A percentile compares a stretch with the other conserved stretches of the same genome.
Evolutionary conservation across 2,113 vertebrate species (phyloP).

Genomic region (Cyanoderma ruficeps): DNA sequence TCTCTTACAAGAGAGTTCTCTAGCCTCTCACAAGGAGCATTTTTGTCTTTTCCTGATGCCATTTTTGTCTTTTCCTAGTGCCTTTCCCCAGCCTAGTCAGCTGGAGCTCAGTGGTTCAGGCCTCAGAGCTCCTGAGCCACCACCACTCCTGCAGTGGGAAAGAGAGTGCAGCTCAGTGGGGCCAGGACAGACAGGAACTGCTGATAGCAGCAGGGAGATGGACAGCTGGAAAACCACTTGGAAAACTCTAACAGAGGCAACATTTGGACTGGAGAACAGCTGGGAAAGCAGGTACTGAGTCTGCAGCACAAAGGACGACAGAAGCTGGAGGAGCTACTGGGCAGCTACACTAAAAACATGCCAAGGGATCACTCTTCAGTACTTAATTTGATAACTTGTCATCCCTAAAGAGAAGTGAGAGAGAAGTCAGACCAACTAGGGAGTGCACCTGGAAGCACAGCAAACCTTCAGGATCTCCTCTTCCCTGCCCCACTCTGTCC

Average conservation of each 20-base stretch:
- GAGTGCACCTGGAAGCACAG: neutral
- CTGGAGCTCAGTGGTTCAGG: neutral
- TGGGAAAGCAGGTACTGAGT: neutral
- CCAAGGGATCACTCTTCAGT: neutral
- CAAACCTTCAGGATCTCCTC: neutral
- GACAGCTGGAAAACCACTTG: neutral
- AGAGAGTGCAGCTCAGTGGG: neutral
- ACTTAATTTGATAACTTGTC: neutral
- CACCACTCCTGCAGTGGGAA: neutral
- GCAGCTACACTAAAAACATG: neutral
- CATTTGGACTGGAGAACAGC: neutral
- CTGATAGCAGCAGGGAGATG: neutral
- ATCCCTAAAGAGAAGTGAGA: neutral
- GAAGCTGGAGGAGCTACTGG: neutral
- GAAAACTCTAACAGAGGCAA: neutral
- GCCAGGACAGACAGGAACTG: neutral
- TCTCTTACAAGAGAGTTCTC: no score
- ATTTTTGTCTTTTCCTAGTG: neutral
- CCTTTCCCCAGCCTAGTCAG: neutral
- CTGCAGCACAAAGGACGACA: neutral
- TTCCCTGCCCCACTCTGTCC: neutral
- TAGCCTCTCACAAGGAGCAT: neutral
- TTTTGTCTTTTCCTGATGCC: slow-evolving; percentile 10
- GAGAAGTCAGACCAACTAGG: neutral
- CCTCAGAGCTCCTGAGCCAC: neutral